Conservation (phyloP, 2,113 vertebrate species). For the Thryonomys swinderianus region DNA sequence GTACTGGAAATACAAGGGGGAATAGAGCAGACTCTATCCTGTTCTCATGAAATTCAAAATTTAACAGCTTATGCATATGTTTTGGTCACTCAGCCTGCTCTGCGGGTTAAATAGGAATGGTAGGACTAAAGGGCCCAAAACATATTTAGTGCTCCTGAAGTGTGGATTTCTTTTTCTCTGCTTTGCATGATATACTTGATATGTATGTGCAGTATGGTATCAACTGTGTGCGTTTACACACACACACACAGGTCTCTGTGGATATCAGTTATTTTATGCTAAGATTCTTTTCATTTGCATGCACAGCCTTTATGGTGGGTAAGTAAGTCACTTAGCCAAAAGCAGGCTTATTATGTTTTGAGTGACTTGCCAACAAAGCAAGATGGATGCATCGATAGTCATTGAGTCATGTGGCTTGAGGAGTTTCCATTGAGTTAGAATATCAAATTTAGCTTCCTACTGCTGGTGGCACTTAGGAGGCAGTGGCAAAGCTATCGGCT, state of each 20-base stretch:
- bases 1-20: not conserved
- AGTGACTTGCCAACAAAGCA: conserved; percentile 19
- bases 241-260: not conserved
- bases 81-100: not conserved
- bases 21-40: not conserved
- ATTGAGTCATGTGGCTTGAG: not conserved
- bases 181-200: not conserved
- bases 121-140: not conserved
- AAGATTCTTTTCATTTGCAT: not conserved
- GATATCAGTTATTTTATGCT: not conserved
- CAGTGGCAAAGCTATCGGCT: not conserved
- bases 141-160: not conserved
- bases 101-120: not conserved
- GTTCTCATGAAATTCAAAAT: not conserved
- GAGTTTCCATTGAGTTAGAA: conserved; percentile 11
- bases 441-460: conserved; percentile 30
- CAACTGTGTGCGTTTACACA: no score
- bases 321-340: conserved; percentile 27
- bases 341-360: not conserved
- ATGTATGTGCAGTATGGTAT: not conserved
- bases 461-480: not conserved
- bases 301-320: not conserved
- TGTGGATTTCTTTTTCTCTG: not conserved
- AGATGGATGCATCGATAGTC: not conserved
- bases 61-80: not conserved